Base-by-base conservation (phyloP, 2,797 vertebrate genomes). In the Cetoscarus ocellatus region DNA sequence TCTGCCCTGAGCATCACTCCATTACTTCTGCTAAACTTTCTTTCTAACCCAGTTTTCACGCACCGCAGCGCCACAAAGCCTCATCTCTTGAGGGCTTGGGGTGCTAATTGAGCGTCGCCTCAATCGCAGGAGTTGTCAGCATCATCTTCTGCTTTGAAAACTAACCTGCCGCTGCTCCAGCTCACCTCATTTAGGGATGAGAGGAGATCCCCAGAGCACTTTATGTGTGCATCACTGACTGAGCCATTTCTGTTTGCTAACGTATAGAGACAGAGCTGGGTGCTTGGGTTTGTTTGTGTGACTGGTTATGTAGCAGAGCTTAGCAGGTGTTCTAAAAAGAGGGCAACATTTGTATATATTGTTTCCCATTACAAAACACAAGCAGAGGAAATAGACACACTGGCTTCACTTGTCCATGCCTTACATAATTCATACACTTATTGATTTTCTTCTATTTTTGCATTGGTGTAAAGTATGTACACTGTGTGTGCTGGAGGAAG, bases 1-100 rank as follows among this genome's bases (percentile, higher is more conserved):
- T 65, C 58, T 27, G 43, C 35, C 61, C 58, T 10, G 11, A 68
- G 59, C 62, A 3, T 80, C 79, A 45, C 79, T 87, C 77, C 73
- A 70, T 90, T 64, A 75, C 70, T 75, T 71, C n/a, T 56, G 47
- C 75, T 52, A 70, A 71, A 87, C 80, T 80, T 86, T 85, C 61
- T 82, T 73, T 83, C 66, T 83, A 81, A 84, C 83, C 80, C 71
- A 85, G 79, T 85, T 88, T 87, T 66, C 68, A 60, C 58, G 36
- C 76, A 51, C 73, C 10, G n/a, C 64, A 39, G 72, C 48, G 1
- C 59, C 61, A 65, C 75, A 60, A 61, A 76, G 61, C 53, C 55
- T 47, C 53, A 47, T 34, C 69, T 80, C 70, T 34, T 54, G 38
- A 44, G 11, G n/a, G 52, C 50, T 43, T 8, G 9, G 27, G 65